A percentile compares a stretch with the other conserved stretches of the same genome.
Evolutionary conservation across 2,113 vertebrate species (phyloP).

Genomic region (Podocnemis expansa): DNA sequence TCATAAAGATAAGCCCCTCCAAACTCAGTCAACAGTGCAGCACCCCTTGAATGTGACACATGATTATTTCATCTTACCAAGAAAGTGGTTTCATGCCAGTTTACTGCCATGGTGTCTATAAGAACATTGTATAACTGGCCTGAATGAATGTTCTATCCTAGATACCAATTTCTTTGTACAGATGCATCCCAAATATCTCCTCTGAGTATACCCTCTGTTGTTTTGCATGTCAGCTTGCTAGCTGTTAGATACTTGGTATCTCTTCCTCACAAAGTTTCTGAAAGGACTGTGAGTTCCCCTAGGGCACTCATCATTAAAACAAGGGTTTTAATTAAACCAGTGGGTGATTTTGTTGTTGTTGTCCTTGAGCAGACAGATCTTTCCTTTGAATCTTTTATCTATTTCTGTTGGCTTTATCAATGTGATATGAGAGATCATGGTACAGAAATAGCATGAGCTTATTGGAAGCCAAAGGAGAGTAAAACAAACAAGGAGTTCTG

Average conservation of each 20-base stretch:
- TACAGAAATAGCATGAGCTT: not conserved
- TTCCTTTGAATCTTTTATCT: not conserved
- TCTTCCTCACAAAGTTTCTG: slow-evolving; percentile 18
- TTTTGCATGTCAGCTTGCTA: not conserved
- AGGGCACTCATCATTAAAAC: not conserved
- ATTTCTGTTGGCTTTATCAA: not conserved
- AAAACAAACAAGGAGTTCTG: too few species aligned
- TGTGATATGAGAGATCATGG: not conserved
- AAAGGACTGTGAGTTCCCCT: not conserved
- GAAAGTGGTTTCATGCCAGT: not conserved
- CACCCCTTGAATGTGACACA: not conserved
- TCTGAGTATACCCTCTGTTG: not conserved
- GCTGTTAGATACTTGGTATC: not conserved
- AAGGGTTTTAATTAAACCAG: not conserved
- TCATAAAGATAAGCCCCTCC: too few species aligned
- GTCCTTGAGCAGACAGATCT: not conserved
- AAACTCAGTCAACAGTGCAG: not conserved
- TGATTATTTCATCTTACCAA: not conserved
- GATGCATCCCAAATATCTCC: not conserved
- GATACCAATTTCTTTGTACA: not conserved
- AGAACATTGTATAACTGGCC: not conserved
- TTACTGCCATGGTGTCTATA: not conserved
- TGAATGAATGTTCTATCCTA: not conserved
- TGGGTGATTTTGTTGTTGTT: not conserved
- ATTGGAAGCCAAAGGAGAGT: not conserved